phyloP scores from a whole-genome alignment of 2,113 vertebrate species.

The Ptyas mucosa region DNA sequence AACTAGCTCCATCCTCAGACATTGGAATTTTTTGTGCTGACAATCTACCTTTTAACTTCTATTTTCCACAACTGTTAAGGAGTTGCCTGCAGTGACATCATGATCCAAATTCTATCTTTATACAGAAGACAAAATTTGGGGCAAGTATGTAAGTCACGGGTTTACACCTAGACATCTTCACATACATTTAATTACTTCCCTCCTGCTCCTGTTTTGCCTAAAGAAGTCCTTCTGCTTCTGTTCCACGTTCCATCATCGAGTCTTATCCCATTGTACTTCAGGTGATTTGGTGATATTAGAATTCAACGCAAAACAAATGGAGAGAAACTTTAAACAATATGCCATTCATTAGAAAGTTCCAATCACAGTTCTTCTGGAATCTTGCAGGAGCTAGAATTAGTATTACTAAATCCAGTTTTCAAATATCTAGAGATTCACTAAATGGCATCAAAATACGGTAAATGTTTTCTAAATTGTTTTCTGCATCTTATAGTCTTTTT shows the following conservation, averaged over 20 bases:
- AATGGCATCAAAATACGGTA: not conserved
- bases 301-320: not conserved
- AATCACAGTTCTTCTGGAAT: not conserved
- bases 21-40: slow-evolving; percentile 53
- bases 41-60: slow-evolving; percentile 53
- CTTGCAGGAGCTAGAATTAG: not conserved
- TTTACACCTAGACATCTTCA: not conserved
- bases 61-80: slow-evolving; percentile 59
- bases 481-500: not conserved
- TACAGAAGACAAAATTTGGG: not conserved
- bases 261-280: not conserved
- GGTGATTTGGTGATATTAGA: not conserved
- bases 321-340: not conserved
- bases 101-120: not conserved
- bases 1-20: slow-evolving; percentile 45
- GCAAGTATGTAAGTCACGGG: not conserved
- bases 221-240: not conserved
- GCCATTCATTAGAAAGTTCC: not conserved
- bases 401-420: not conserved
- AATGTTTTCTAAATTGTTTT: not conserved
- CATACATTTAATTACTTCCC: not conserved
- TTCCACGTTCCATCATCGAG: not conserved
- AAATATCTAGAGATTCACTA: not conserved
- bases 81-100: not conserved
- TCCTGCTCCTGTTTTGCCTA: not conserved